Evolutionary conservation across 2,113 vertebrate genomes (phyloP).

Genomic region (Phalacrocorax carbo): DNA sequence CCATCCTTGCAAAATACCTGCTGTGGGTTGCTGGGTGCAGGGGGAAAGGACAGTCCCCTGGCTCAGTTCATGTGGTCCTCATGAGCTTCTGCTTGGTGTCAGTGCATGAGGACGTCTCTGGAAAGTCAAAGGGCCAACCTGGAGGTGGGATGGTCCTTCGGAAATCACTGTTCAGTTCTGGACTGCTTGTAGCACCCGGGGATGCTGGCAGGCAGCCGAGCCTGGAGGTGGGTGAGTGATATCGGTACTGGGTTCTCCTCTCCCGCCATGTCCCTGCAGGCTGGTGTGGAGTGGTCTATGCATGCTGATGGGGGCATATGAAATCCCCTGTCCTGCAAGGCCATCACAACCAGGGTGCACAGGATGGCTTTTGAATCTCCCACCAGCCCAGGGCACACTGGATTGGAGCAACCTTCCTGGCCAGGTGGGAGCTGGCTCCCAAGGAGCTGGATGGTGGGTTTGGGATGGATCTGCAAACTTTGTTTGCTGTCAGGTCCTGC

Average conservation of each 20-base stretch:
- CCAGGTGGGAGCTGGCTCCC: background rate
- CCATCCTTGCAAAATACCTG: background rate
- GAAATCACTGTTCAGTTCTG: background rate
- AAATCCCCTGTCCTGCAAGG: rapidly evolving
- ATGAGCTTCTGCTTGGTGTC: background rate
- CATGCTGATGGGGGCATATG: background rate
- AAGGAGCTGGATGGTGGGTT: background rate
- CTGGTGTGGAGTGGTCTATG: background rate
- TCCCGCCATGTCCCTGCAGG: background rate
- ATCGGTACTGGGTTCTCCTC: background rate
- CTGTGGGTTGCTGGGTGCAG: background rate
- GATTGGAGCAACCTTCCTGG: background rate
- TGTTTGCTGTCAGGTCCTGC: background rate
- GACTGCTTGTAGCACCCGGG: background rate
- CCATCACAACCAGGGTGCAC: background rate
- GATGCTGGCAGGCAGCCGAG: background rate
- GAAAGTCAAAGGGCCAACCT: background rate
- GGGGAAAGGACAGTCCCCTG: background rate
- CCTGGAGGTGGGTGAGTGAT: background rate
- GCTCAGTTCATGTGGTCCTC: background rate
- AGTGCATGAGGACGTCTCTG: background rate
- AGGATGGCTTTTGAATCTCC: background rate
- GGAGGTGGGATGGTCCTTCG: background rate
- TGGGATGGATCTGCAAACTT: background rate
- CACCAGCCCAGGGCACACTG: rapidly evolving